Percentiles rank a stretch among this genome's conserved stretches.
phyloP scores from a whole-genome alignment of 2,888 invertebrate species.

The Hipparchia sbordonii region DNA sequence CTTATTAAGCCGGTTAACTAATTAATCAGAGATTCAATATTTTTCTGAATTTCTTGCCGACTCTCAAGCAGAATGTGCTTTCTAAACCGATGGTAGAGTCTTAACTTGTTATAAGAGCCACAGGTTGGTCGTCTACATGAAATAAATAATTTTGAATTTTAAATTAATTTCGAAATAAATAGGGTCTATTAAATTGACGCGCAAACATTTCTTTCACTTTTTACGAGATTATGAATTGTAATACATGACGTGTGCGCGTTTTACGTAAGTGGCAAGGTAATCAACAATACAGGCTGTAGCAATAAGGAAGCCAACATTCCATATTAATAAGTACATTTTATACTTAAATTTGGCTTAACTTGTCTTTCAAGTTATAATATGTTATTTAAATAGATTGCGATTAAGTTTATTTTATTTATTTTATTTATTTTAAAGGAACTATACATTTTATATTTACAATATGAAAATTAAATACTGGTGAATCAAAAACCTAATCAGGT shows the following conservation, averaged over 20 bases:
- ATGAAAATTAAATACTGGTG: too few species aligned
- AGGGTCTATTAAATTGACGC: not conserved
- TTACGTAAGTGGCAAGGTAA: constrained; percentile 32
- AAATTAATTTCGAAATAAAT: not conserved
- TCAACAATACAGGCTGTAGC: constrained; percentile 26
- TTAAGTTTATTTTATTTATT: not conserved
- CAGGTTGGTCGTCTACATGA: too few species aligned
- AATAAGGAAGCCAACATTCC: constrained; percentile 28
- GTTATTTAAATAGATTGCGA: not conserved
- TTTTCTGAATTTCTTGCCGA: too few species aligned
- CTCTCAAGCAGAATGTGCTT: too few species aligned
- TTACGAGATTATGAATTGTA: constrained; percentile 10
- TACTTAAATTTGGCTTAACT: constrained; percentile 1
- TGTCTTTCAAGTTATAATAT: not conserved
- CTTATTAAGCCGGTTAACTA: too few species aligned
- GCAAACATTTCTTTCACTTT: not conserved
- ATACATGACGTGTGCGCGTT: constrained; percentile 15
- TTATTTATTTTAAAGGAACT: too few species aligned
- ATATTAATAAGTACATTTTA: constrained; percentile 10
- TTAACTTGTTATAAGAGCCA: too few species aligned
- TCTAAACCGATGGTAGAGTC: too few species aligned
- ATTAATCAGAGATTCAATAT: too few species aligned
- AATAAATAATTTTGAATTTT: too few species aligned
- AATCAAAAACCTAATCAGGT: too few species aligned
- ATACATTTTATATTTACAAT: too few species aligned